A percentile compares a stretch with the other conserved stretches of the same genome.
phyloP scores from a whole-genome alignment of 2,888 invertebrate genomes.

The Microchrysa polita region DNA sequence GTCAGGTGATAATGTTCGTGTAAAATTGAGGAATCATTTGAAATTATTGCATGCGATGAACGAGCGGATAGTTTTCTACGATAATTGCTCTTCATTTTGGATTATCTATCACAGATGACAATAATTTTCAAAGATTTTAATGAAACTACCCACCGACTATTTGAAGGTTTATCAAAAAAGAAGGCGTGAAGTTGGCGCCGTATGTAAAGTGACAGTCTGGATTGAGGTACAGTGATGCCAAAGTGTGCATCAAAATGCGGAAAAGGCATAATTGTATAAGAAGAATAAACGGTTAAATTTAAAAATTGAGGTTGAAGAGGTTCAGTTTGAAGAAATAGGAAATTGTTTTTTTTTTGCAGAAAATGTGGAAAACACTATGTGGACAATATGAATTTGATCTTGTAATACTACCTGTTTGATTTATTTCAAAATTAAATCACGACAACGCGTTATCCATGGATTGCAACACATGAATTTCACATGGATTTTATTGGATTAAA shows the following conservation, averaged over 20 bases:
- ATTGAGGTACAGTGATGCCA: neutral
- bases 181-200: conserved; percentile 19
- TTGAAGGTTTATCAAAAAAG: conserved; percentile 30
- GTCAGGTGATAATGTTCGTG: neutral
- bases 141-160: conserved; percentile 33
- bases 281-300: too few relatives aligned
- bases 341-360: too few relatives aligned
- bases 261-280: neutral
- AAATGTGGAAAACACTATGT: too few relatives aligned
- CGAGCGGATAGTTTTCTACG: neutral
- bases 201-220: neutral
- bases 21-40: neutral
- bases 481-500: too few relatives aligned
- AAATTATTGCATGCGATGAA: conserved; percentile 9
- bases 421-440: too few relatives aligned
- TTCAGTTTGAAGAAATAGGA: too few relatives aligned
- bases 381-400: too few relatives aligned
- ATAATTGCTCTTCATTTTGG: neutral
- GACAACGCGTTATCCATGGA: too few relatives aligned
- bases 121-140: conserved; percentile 24
- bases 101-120: conserved; percentile 14
- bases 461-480: too few relatives aligned
- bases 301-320: too few relatives aligned
- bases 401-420: too few relatives aligned
- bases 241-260: neutral